phyloP scores from a whole-genome alignment of 2,113 vertebrate species.

The Alexandromys fortis region DNA sequence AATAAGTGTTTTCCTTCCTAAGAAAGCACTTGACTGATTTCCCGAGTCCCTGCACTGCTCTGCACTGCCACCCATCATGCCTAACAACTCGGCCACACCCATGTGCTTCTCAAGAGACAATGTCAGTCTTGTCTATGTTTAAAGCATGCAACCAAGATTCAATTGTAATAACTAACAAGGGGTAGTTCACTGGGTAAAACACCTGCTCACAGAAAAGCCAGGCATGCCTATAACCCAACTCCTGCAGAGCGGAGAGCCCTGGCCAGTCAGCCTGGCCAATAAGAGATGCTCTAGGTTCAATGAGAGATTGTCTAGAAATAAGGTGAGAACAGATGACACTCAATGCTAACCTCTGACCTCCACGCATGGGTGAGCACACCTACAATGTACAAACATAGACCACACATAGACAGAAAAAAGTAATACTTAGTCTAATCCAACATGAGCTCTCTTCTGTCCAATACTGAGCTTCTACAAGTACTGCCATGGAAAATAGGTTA shows the following conservation, averaged over 20 bases:
- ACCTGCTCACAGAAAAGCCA: not conserved
- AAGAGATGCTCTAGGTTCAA: not conserved
- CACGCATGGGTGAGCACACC: not conserved
- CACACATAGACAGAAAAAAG: not conserved
- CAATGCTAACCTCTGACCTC: not conserved
- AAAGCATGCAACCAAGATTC: not conserved
- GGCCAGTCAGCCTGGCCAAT: not conserved
- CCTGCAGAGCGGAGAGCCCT: not conserved
- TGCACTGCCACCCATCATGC: not conserved
- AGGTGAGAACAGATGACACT: not conserved
- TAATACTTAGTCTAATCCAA: not conserved
- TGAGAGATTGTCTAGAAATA: not conserved
- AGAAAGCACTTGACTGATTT: not conserved
- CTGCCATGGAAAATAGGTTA: fast-evolving
- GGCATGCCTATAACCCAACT: not conserved
- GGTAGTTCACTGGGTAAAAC: not conserved
- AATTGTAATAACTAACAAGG: not conserved
- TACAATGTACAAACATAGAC: not conserved
- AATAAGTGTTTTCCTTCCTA: not conserved
- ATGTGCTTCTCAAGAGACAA: not conserved
- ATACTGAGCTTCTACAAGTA: not conserved
- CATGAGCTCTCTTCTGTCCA: not conserved
- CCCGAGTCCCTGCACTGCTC: not conserved
- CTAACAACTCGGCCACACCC: not conserved
- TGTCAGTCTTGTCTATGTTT: not conserved